These are phyloP conservation scores for Chionomys nivalis DNA, from an alignment of 2,113 vertebrate genomes.

Conservation along the genomic window DNA sequence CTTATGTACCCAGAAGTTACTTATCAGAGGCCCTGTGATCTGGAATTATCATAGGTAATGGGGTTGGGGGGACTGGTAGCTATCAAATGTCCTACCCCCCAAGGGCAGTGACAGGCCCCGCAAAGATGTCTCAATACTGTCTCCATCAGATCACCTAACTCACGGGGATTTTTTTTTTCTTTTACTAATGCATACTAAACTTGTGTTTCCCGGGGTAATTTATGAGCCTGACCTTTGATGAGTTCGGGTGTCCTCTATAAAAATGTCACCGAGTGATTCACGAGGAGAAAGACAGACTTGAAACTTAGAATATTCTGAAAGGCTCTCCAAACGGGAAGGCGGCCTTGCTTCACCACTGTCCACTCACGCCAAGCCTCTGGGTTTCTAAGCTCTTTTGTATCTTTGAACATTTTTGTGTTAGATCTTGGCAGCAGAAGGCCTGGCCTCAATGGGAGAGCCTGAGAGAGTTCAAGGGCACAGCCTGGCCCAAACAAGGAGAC, in stretches of 20 bases:
- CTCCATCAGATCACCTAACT: background rate
- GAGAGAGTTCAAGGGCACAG: background rate
- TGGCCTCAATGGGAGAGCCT: constrained; percentile 37
- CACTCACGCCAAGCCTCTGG: background rate
- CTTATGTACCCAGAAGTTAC: constrained; percentile 60
- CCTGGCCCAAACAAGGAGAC: constrained; percentile 27
- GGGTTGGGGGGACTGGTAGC: background rate
- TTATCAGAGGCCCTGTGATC: constrained; percentile 40
- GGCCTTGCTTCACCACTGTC: background rate
- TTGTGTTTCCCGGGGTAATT: background rate
- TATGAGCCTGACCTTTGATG: constrained; percentile 4
- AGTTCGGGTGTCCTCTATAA: constrained; percentile 31
- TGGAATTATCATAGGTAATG: background rate
- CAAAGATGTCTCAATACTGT: background rate
- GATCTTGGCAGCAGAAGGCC: constrained; percentile 57
- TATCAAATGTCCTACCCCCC: background rate
- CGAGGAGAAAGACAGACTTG: background rate
- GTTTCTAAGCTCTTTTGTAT: constrained; percentile 61
- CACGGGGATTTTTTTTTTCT: background rate
- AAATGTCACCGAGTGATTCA: constrained; percentile 24
- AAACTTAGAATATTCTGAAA: constrained; percentile 42
- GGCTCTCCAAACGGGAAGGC: background rate
- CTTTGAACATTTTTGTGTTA: constrained; percentile 40
- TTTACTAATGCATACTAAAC: background rate
- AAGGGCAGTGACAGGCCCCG: background rate